Conservation (phyloP, 2,888 invertebrate genomes). For the Scotopteryx bipunctaria region DNA sequence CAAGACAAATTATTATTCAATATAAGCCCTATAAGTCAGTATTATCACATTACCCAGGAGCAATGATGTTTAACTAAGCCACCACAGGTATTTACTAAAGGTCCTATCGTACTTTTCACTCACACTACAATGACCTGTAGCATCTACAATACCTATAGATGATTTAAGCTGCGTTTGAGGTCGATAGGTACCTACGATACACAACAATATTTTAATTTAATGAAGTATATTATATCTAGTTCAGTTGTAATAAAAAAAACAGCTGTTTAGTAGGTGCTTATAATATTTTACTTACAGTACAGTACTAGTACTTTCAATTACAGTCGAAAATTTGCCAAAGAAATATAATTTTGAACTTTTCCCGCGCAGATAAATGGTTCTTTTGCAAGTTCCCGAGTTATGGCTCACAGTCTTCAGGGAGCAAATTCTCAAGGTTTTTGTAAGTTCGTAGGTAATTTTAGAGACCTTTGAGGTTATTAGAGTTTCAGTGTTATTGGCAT, state of each 20-base stretch:
- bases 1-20: conserved; percentile 30
- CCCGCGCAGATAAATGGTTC: conserved; percentile 51
- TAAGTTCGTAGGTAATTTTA: conserved; percentile 28
- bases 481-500: conserved; percentile 22
- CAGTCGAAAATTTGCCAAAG: conserved; percentile 50
- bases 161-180: too few relatives aligned
- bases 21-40: too few relatives aligned
- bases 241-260: not conserved
- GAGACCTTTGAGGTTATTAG: conserved; percentile 23
- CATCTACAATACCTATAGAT: too few relatives aligned
- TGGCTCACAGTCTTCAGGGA: conserved; percentile 40
- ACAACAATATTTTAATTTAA: too few relatives aligned
- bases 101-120: too few relatives aligned
- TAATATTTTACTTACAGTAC: not conserved
- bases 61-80: too few relatives aligned
- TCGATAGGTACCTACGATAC: too few relatives aligned
- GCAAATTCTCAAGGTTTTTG: conserved; percentile 44
- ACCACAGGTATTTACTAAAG: too few relatives aligned
- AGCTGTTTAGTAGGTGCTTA: not conserved
- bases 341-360: conserved; percentile 57
- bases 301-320: conserved; percentile 47
- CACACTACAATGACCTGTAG: too few relatives aligned
- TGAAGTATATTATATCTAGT: not conserved
- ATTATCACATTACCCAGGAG: too few relatives aligned
- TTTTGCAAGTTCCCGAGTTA: conserved; percentile 53